Percentiles rank a stretch among this genome's conserved stretches.
These are phyloP conservation scores for Danio jaintianensis DNA, from an alignment of 2,797 vertebrate genomes.

Conservation along the genomic window DNA sequence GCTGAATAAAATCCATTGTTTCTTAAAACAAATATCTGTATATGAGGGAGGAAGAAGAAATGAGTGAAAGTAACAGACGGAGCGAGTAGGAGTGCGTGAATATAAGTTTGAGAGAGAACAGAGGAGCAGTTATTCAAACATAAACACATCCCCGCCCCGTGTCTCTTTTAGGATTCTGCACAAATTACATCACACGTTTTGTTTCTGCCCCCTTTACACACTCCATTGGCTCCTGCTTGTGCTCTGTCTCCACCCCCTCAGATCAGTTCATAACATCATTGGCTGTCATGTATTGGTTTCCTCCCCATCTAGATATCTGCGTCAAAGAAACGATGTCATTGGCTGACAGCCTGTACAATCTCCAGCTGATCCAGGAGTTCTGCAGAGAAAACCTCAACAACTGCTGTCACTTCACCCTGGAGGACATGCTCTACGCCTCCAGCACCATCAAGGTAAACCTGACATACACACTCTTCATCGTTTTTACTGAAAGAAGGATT, in stretches of 20 bases:
- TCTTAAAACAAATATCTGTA: not conserved
- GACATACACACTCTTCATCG: too few species aligned
- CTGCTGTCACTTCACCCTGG: conserved; percentile 97
- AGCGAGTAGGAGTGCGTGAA: conserved; percentile 19
- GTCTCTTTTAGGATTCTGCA: conserved; percentile 34
- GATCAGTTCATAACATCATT: not conserved
- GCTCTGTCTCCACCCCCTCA: conserved; percentile 6
- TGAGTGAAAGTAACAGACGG: conserved; percentile 7
- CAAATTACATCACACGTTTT: conserved; percentile 37
- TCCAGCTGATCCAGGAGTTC: conserved; percentile 95
- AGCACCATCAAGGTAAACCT: conserved; percentile 90
- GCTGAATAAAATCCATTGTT: accelerated
- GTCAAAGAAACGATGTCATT: conserved; percentile 97
- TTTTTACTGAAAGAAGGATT: not conserved
- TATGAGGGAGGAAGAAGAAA: not conserved
- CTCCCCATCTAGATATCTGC: conserved; percentile 86
- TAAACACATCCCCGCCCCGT: conserved; percentile 70
- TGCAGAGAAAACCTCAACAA: conserved; percentile 93
- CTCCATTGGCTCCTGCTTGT: not conserved
- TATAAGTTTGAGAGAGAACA: conserved; percentile 29
- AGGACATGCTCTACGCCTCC: conserved; percentile 97
- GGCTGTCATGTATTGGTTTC: conserved; percentile 19
- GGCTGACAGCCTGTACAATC: conserved; percentile 97
- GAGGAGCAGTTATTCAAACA: conserved; percentile 73
- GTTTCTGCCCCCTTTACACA: conserved; percentile 13